phyloP scores from a whole-genome alignment of 2,797 vertebrate genomes.

The Aplochiton taeniatus region DNA sequence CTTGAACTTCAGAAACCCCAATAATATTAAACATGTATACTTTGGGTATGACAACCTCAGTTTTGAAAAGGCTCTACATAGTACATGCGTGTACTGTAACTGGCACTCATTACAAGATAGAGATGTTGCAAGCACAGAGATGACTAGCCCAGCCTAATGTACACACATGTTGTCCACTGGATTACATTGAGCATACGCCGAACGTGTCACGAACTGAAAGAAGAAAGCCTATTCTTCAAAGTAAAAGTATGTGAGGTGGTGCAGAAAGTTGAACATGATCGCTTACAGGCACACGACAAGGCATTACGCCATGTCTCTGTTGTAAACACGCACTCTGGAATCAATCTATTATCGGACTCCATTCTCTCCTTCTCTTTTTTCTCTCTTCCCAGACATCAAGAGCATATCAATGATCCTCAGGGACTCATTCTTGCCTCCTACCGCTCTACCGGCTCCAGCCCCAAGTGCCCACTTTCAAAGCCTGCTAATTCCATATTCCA shows the following conservation, averaged over 20 bases:
- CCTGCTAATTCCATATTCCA: slow-evolving; percentile 26
- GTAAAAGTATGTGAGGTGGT: neutral
- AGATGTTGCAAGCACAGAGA: too few species aligned
- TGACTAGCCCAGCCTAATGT: too few species aligned
- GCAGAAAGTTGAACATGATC: neutral
- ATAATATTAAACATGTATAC: too few species aligned
- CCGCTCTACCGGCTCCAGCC: neutral
- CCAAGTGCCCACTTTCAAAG: neutral
- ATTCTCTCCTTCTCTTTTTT: slow-evolving; percentile 3
- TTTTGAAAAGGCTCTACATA: too few species aligned
- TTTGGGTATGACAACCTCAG: too few species aligned
- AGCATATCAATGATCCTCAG: slow-evolving; percentile 16
- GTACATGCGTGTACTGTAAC: too few species aligned
- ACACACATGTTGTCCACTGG: too few species aligned
- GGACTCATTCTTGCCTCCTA: neutral
- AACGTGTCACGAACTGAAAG: neutral
- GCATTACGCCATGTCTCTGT: neutral
- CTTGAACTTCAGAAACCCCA: too few species aligned
- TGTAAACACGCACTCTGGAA: neutral
- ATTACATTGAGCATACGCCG: too few species aligned
- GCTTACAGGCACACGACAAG: neutral
- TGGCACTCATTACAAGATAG: too few species aligned
- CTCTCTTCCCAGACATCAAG: slow-evolving; percentile 14
- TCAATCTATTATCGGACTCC: slow-evolving; percentile 1
- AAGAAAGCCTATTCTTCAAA: neutral